A percentile compares a stretch with the other conserved stretches of the same genome.
phyloP scores from a whole-genome alignment of 2,888 invertebrate species.

The Rambutsinella grinnellia region DNA sequence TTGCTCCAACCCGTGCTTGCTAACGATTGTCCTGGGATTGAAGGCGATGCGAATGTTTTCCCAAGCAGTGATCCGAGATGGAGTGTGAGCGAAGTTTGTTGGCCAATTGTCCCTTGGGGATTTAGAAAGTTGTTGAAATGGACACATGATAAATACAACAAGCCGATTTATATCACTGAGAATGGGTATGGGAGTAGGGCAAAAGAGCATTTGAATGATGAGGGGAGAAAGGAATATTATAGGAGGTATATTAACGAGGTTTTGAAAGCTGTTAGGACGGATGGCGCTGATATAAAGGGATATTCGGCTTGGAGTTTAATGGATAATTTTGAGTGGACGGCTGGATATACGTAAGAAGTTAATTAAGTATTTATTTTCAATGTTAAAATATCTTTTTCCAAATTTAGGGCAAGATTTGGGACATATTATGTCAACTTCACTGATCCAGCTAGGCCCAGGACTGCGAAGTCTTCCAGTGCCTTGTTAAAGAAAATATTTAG shows the following conservation, averaged over 20 bases:
- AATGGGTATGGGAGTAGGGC: constrained; percentile 59
- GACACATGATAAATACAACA: constrained; percentile 55
- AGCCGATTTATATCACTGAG: constrained; percentile 59
- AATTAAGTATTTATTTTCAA: neutral
- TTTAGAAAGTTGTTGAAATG: constrained; percentile 56
- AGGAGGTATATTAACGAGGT: constrained; percentile 60
- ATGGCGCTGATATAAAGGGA: constrained; percentile 59
- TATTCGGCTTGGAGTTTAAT: constrained; percentile 65
- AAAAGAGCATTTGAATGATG: constrained; percentile 49
- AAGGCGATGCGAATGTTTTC: constrained; percentile 51
- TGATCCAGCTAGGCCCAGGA: constrained; percentile 43
- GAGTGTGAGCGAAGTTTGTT: constrained; percentile 55
- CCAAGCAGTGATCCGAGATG: constrained; percentile 57
- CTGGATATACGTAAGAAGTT: constrained; percentile 41
- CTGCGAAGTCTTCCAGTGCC: constrained; percentile 50
- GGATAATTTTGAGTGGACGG: constrained; percentile 62
- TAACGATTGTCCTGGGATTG: constrained; percentile 37
- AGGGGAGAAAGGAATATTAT: constrained; percentile 50
- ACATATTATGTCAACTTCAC: constrained; percentile 49
- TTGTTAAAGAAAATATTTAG: constrained; percentile 43
- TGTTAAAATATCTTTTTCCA: neutral
- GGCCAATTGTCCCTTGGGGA: constrained; percentile 63
- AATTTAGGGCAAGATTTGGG: constrained; percentile 42
- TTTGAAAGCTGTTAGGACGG: constrained; percentile 59
- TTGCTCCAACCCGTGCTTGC: constrained; percentile 32